Evolutionary conservation across 2,113 vertebrate species (phyloP), one percentile per base, ranked within the genome.

Genomic region (Anas platyrhynchos): DNA sequence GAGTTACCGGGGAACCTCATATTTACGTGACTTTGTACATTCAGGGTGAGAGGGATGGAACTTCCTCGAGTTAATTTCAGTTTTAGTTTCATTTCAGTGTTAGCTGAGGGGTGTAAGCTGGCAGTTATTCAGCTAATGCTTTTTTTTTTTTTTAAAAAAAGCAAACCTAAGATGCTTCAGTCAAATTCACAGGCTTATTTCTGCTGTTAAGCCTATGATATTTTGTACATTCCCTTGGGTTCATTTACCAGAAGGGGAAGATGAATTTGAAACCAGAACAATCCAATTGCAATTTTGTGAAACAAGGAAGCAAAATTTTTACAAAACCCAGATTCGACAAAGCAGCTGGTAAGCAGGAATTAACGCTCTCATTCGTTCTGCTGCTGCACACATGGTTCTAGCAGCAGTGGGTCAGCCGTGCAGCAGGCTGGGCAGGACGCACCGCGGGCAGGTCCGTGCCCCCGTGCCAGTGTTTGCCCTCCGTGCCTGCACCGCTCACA

Each of bases 201-300:
- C 43, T 0, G 5, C 69, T 43, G 69, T 44, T 31, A 50, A 26
- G 43, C 31, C 50, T 6, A 13, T 16, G 3, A 2, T 6, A 26
- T 22, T 41, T 9, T 4, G 0, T 16, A 0, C 1, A 11, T 27
- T 65, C 61, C 67, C 75, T 29, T 12, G 12, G 52, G 59, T 20
- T 38, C 17, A 1, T 26, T 74, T 41, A 29, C 68, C 52, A 21
- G 75, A 4, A 3, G 23, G 50, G 65, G 17, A 32, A 29, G 89
- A 26, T 4, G 18, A 38, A 44, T 46, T 21, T 29, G 61, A 41
- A 31, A 6, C 7, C 50, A 7, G 75, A 86, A 17, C 61, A 11
- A 5, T 7, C 54, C 23, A 7, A 17, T 29, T 21, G 36, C 7
- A 29, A 21, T 46, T 54, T 15, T 1, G 6, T 8, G 16, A 54